phyloP scores from a whole-genome alignment of 2,888 invertebrate species.

The Conus canariensis region DNA sequence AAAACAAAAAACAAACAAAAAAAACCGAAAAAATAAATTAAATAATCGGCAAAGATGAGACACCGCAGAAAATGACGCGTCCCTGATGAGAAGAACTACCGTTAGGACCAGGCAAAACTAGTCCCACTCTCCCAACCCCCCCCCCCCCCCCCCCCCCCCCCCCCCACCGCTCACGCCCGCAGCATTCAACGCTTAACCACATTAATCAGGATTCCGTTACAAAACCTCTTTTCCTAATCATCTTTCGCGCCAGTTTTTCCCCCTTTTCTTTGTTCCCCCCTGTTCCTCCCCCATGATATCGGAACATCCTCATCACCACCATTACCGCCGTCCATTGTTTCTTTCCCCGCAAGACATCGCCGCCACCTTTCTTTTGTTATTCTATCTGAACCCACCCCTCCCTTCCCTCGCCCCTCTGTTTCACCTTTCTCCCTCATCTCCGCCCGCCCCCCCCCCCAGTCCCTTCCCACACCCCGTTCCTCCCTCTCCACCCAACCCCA shows the following conservation, averaged over 20 bases:
- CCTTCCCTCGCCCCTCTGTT: neutral
- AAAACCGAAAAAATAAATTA: neutral
- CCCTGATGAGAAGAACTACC: neutral
- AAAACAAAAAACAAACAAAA: neutral
- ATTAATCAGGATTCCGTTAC: slow-evolving; percentile 30
- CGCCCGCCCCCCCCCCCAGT: too few relatives aligned
- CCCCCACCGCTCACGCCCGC: neutral
- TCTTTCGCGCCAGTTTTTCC: neutral
- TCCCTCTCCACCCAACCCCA: neutral
- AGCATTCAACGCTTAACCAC: slow-evolving; percentile 30
- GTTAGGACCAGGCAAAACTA: neutral
- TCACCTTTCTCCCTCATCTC: too few relatives aligned
- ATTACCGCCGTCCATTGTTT: slow-evolving; percentile 19
- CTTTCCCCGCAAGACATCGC: neutral
- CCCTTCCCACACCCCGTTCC: neutral
- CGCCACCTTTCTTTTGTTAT: neutral
- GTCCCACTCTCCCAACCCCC: neutral
- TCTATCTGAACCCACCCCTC: neutral
- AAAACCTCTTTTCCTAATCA: slow-evolving; percentile 29
- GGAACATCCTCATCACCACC: neutral
- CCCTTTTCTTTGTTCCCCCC: neutral
- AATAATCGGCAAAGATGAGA: neutral
- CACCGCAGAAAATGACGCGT: neutral
- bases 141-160: neutral
- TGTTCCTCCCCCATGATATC: neutral